Evolutionary conservation across 2,113 vertebrate genomes (phyloP), one percentile per base, ranked within the genome.

Genomic region (Peromyscus maniculatus): DNA sequence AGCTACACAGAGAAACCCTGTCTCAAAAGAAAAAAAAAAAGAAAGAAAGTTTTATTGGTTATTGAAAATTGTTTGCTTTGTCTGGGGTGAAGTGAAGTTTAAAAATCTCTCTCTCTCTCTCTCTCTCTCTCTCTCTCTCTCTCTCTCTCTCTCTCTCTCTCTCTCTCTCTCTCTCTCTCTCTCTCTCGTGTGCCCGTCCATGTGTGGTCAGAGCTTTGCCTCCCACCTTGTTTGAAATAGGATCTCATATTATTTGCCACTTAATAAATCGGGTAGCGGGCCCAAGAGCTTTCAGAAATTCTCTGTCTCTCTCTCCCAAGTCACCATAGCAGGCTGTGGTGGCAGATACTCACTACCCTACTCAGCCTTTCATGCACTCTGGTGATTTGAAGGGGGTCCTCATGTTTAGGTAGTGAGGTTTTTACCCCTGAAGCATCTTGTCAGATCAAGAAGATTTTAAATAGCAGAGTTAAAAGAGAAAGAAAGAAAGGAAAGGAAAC

Each of bases 11-110:
- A 43, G 43, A 43, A 43, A 43, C 43, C 43, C 43, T 43, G 43
- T 43, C 43, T 43, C 43, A 43, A 3, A 43, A 43, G 43, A 43
- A 43, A 43, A 43, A 43, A 43, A 43, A 43, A 43, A 43, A 43
- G 4, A 43, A 43, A 43, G 43, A 43, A 43, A 43, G 82, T 57
- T 62, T 49, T 84, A 36, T 83, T 90, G 3, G 24, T 87, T 66
- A 92, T 24, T 88, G 88, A 75, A 90, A 80, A 28, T 88, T 49
- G 77, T n/a, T 82, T 69, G 31, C 5, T 92, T 78, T 91, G 33
- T 77, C 36, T 80, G 2, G 46, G 19, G 59, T 84, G 87, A 59
- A 67, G 39, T 83, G 16, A 69, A 66, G 6, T 64, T 10, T 67
- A 31, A 67, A 67, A 67, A 15, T 52, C 52, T 52, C 52, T 9